Percentiles rank a stretch among this genome's conserved stretches.
Evolutionary conservation across 2,113 vertebrate genomes (phyloP).

Genomic region (Mirza zaza): DNA sequence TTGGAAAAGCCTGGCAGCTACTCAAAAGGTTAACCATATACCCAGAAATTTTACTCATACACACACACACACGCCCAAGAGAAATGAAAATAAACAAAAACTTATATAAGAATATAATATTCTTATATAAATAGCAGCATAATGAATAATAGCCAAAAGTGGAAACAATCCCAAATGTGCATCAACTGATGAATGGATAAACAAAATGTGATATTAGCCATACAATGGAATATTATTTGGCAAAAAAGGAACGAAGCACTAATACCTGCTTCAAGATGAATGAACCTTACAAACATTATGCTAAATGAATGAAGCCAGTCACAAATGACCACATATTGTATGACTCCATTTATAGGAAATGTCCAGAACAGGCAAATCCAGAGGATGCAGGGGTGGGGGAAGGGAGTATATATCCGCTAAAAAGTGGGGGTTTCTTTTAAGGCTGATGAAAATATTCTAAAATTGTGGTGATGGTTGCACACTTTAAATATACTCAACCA

Average conservation of each 20-base stretch:
- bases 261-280: neutral
- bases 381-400: neutral
- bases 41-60: neutral
- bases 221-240: neutral
- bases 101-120: neutral
- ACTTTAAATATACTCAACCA: neutral
- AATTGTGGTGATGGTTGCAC: neutral
- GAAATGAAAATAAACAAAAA: slow-evolving; percentile 6
- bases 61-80: neutral
- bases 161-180: neutral
- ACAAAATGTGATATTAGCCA: neutral
- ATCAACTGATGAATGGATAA: neutral
- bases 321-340: neutral
- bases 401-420: neutral
- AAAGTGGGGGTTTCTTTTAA: neutral
- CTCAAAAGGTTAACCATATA: neutral
- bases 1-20: neutral
- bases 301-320: neutral
- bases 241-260: neutral
- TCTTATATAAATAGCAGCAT: too few species aligned
- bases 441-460: neutral
- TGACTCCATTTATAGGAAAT: neutral
- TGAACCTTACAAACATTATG: neutral
- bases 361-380: neutral
- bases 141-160: neutral